Conservation (phyloP, 2,113 vertebrate species). For the Carassius gibelio region DNA sequence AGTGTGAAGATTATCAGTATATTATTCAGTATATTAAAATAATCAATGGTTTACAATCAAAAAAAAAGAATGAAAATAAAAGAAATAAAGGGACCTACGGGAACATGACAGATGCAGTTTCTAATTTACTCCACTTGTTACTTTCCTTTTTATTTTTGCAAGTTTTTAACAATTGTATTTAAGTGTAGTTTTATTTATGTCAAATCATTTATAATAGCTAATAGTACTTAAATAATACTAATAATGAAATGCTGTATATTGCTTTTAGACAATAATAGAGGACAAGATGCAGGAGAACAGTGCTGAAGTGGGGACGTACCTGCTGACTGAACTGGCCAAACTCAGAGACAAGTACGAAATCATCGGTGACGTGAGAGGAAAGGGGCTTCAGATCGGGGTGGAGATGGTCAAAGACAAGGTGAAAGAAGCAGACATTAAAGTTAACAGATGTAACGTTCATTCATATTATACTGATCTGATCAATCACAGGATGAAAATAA, state of each 20-base stretch:
- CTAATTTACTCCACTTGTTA: neutral
- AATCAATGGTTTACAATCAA: too few relatives aligned
- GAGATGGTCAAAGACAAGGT: slow-evolving; percentile 97
- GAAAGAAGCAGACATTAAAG: slow-evolving; percentile 39
- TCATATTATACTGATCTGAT: neutral
- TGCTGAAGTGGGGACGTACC: slow-evolving; percentile 81
- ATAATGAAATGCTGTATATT: neutral
- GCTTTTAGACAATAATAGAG: slow-evolving; percentile 80
- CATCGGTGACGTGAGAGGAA: slow-evolving; percentile 92
- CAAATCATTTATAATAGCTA: neutral
- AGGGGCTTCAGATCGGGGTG: slow-evolving; percentile 90
- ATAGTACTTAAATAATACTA: neutral
- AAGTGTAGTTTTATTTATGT: neutral
- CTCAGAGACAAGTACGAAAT: slow-evolving; percentile 87
- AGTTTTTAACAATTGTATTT: neutral
- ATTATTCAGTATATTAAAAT: too few relatives aligned
- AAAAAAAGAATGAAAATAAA: too few relatives aligned
- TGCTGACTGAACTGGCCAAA: slow-evolving; percentile 84
- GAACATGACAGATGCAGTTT: too few relatives aligned
- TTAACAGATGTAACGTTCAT: neutral
- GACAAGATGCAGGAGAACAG: slow-evolving; percentile 82
- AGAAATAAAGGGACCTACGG: too few relatives aligned
- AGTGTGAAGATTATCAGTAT: too few relatives aligned
- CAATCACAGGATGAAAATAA: too few relatives aligned
- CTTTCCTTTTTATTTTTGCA: too few relatives aligned